Conservation (phyloP, 2,888 invertebrate species). For the Geotrupes spiniger region DNA sequence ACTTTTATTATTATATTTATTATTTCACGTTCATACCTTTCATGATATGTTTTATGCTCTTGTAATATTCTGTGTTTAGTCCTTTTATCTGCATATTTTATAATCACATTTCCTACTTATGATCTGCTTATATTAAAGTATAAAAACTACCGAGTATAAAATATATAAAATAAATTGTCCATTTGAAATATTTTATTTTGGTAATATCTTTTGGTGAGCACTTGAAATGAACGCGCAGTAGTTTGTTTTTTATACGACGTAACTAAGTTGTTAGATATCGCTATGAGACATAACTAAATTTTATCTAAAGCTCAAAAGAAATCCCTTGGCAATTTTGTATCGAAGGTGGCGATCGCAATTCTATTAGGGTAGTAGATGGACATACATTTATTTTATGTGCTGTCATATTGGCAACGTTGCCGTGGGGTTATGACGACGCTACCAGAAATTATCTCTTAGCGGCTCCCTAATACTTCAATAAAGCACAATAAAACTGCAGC, state of each 20-base stretch:
- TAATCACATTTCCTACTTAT: too few species aligned
- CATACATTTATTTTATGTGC: constrained; percentile 50
- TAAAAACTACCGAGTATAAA: too few species aligned
- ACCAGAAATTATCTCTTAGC: background rate
- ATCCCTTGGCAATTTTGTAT: constrained; percentile 41
- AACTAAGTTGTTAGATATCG: constrained; percentile 29
- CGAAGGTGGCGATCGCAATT: constrained; percentile 48
- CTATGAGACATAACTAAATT: constrained; percentile 29
- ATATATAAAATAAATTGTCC: too few species aligned
- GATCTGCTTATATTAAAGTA: too few species aligned
- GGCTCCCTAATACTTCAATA: constrained; percentile 1
- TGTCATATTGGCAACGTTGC: constrained; percentile 49
- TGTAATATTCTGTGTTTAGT: too few species aligned
- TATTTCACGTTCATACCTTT: too few species aligned
- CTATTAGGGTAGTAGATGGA: constrained; percentile 46
- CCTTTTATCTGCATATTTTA: too few species aligned
- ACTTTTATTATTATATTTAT: too few species aligned
- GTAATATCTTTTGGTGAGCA: constrained; percentile 3
- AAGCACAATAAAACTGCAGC: constrained; percentile 12
- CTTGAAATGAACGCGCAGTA: constrained; percentile 12
- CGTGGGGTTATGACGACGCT: constrained; percentile 28
- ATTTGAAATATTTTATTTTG: background rate
- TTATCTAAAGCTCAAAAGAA: constrained; percentile 27
- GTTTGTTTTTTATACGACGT: constrained; percentile 18
- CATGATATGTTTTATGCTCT: too few species aligned